Evolutionary conservation across 1,140 invertebrate genomes (phyloP), one percentile per base, ranked within the genome.

Genomic region (Cephus cinctus): DNA sequence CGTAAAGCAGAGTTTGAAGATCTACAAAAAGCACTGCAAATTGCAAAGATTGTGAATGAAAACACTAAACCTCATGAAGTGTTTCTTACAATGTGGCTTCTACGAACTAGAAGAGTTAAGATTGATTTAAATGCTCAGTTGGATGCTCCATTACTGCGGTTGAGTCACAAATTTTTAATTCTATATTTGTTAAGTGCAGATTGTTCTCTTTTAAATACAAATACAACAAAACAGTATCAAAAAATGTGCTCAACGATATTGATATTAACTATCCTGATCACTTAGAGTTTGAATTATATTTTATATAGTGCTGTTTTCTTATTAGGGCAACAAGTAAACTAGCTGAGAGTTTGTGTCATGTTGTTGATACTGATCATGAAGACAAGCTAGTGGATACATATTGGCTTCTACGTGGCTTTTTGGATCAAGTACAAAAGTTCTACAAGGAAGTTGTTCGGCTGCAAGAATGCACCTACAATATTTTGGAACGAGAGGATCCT

Each of bases 391-490:
- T 85, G 3, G 88, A 91, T 54, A 81, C 84, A 8, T 93, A 88
- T 74, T 93, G 88, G 87, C 70, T 92, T 30, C 79, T 86, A 2
- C 85, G 85, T 63, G 83, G 81, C 14, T 86, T 92, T 54, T 86
- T 86, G 45, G 80, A 84, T 57, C 79, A 85, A 39, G 79, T 86
- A 8, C 71, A 81, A 40, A 82, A 81, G 48, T 81, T 88, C 60
- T 78, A 83, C 40, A 78, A 77, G 39, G 87, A 88, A 56, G 71
- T 85, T 14, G 73, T 65, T 2, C 83, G 82, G 54, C 69, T 89
- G 9, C 80, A 84, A 49, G 85, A 89, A 47, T 78, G 80, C 15
- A 82, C 86, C 4, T 81, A 77, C 31, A 78, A 65, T 19, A 77
- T 88, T 55, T 67, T 92, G 0, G 85, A 86, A 61, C 84, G 85